Percentiles rank a stretch among this genome's conserved stretches.
These are phyloP conservation scores for Thereva unica DNA, from an alignment of 2,888 invertebrate species.

Conservation along the genomic window DNA sequence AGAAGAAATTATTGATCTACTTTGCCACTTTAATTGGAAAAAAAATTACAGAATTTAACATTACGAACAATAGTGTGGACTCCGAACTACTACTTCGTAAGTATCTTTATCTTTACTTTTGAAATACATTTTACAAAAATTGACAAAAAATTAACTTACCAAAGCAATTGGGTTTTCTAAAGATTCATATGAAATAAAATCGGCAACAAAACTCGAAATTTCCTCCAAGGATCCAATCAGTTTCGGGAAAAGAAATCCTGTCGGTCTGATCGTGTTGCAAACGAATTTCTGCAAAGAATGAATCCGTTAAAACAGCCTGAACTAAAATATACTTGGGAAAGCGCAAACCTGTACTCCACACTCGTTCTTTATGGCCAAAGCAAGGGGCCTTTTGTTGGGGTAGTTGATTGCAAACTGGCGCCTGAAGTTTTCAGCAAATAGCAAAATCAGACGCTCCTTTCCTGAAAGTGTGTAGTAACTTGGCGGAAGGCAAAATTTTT, in stretches of 20 bases:
- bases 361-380: conserved; percentile 76
- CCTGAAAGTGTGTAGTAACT: conserved; percentile 68
- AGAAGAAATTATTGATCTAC: too few relatives aligned
- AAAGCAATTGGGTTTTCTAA: conserved; percentile 67
- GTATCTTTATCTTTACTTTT: too few relatives aligned
- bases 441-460: conserved; percentile 72
- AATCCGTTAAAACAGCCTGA: not conserved
- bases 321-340: not conserved
- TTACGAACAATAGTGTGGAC: too few relatives aligned
- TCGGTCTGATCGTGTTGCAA: conserved; percentile 79
- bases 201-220: conserved; percentile 73
- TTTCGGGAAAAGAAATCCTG: conserved; percentile 71
- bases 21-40: too few relatives aligned
- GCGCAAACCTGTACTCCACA: conserved; percentile 71
- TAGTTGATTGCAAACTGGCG: conserved; percentile 67
- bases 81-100: too few relatives aligned
- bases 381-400: conserved; percentile 66
- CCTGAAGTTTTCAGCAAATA: conserved; percentile 79
- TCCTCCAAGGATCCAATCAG: conserved; percentile 69
- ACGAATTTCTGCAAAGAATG: conserved; percentile 76
- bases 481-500: conserved; percentile 62
- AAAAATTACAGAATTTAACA: too few relatives aligned
- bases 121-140: too few relatives aligned
- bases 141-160: conserved; percentile 63
- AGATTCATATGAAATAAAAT: conserved; percentile 76